Conservation (phyloP, 2,113 vertebrate species). For the Neogale vison region DNA sequence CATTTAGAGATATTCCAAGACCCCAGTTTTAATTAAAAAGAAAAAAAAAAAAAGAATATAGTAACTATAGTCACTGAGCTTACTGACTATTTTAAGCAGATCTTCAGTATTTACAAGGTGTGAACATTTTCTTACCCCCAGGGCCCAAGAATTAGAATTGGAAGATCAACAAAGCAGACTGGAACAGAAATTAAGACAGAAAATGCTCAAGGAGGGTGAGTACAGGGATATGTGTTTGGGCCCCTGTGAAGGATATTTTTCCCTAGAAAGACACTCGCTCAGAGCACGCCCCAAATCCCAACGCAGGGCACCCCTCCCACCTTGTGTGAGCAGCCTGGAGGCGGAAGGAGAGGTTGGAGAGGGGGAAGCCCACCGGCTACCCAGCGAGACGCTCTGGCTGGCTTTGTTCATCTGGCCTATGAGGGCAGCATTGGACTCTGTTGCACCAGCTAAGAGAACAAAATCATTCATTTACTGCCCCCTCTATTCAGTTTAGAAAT, state of each 20-base stretch:
- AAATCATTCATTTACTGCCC: neutral
- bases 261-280: neutral
- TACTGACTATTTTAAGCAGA: neutral
- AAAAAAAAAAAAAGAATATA: neutral
- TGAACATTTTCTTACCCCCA: constrained; percentile 75
- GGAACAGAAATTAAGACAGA: constrained; percentile 89
- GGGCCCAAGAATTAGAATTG: constrained; percentile 93
- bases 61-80: rapidly evolving
- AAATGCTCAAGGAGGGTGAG: constrained; percentile 91
- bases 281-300: neutral
- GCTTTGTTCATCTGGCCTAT: neutral
- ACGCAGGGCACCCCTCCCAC: neutral
- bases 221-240: neutral
- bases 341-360: neutral
- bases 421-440: neutral
- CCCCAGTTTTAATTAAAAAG: neutral
- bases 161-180: constrained; percentile 94
- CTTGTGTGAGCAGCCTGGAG: neutral
- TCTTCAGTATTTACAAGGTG: neutral
- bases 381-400: neutral
- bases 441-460: neutral
- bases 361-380: neutral
- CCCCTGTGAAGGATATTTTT: neutral
- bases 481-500: neutral
- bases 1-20: neutral